Conservation (phyloP, 1,140 invertebrate genomes). For the Drosophila tsacasi region DNA sequence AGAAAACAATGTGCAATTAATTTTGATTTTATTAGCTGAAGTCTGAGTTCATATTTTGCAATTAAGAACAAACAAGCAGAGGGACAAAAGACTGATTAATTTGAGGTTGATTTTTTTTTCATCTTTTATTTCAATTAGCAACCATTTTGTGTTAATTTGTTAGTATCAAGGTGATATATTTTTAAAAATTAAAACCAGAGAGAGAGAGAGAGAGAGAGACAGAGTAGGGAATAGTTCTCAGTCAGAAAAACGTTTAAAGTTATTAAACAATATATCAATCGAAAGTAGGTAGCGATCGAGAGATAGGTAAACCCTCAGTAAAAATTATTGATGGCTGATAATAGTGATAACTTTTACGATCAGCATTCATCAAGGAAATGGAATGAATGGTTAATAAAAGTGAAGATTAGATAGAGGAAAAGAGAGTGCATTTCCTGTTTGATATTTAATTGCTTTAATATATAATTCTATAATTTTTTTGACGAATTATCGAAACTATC, state of each 20-base stretch:
- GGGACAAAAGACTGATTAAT: constrained; percentile 4
- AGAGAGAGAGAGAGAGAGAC: no score
- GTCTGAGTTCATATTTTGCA: constrained; percentile 1
- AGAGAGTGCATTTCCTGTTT: background rate
- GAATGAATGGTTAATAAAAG: background rate
- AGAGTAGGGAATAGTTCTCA: background rate
- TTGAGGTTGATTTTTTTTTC: background rate
- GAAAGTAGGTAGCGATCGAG: no score
- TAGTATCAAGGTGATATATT: no score
- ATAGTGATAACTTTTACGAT: background rate
- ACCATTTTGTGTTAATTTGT: background rate
- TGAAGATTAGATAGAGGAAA: background rate
- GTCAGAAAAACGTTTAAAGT: background rate
- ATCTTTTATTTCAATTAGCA: constrained; percentile 2
- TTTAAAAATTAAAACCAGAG: background rate
- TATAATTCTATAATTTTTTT: background rate
- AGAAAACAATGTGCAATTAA: background rate
- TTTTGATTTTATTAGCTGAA: constrained; percentile 1
- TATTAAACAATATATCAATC: background rate
- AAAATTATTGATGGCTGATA: background rate
- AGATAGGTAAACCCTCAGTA: background rate
- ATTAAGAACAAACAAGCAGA: background rate
- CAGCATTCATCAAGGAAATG: background rate
- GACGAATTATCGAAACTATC: no score
- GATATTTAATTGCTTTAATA: background rate